phyloP scores from a whole-genome alignment of 2,797 vertebrate species.

The Stomatorhinus walkeri region DNA sequence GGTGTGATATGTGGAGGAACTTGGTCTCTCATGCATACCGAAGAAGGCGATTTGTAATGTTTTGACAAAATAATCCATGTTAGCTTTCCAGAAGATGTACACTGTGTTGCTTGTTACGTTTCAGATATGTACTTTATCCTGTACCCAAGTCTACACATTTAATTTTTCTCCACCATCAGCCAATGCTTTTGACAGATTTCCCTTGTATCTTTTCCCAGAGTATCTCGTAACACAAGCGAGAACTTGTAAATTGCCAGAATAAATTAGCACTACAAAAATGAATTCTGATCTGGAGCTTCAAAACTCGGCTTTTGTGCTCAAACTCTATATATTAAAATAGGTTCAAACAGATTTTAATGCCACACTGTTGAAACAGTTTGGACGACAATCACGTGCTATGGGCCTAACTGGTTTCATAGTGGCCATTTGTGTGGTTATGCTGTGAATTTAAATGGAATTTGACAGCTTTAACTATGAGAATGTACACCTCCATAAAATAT shows the following conservation, averaged over 20 bases:
- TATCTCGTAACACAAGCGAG: not conserved
- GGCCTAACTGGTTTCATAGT: not conserved
- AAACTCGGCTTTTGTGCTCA: not conserved
- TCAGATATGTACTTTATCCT: not conserved
- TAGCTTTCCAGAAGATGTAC: not conserved
- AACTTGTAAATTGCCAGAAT: not conserved
- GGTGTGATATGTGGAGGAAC: not conserved
- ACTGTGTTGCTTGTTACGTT: not conserved
- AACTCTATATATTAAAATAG: not conserved
- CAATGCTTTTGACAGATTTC: not conserved
- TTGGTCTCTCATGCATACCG: not conserved
- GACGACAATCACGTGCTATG: not conserved
- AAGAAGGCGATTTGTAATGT: not conserved
- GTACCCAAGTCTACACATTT: conserved; percentile 20
- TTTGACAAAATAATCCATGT: not conserved
- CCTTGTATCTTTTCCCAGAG: not conserved
- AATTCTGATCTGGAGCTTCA: not conserved
- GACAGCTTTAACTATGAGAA: not conserved
- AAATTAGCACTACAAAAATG: conserved; percentile 18
- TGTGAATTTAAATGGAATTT: not conserved
- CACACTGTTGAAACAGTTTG: not conserved
- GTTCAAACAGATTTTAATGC: not conserved
- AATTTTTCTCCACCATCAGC: not conserved
- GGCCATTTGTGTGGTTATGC: not conserved
- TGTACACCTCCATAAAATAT: not conserved